Evolutionary conservation across 2,113 vertebrate species (phyloP).

Genomic region (Microtus richardsoni): DNA sequence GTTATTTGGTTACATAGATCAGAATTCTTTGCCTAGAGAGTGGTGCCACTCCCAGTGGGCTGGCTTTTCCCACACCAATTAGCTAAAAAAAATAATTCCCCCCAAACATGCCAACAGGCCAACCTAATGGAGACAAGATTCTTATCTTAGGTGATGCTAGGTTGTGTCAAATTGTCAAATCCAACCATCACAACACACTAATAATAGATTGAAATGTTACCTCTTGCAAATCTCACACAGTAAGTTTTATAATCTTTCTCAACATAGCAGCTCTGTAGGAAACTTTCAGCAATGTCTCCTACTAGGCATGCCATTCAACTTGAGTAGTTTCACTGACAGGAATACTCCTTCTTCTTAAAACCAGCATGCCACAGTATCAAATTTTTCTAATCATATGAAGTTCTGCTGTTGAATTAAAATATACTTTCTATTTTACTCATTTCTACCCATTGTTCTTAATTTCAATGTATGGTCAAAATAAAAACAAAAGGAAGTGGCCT

Average conservation of each 20-base stretch:
- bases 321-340: background rate
- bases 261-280: background rate
- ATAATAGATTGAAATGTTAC: background rate
- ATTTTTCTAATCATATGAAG: background rate
- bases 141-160: background rate
- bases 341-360: background rate
- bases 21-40: background rate
- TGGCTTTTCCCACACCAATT: background rate
- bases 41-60: background rate
- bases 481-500: background rate
- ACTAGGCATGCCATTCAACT: background rate
- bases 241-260: background rate
- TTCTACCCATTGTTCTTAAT: conserved; percentile 6
- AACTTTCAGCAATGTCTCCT: background rate
- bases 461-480: background rate
- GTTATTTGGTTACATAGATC: background rate
- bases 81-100: background rate
- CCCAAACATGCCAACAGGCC: too few relatives aligned
- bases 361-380: background rate
- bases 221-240: background rate
- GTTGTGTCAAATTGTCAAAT: background rate
- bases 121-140: background rate
- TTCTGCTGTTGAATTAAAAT: background rate
- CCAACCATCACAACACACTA: background rate
- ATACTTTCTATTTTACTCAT: background rate